Base-by-base conservation (phyloP, 2,113 vertebrate species). In the Proterorhinus semilunaris region DNA sequence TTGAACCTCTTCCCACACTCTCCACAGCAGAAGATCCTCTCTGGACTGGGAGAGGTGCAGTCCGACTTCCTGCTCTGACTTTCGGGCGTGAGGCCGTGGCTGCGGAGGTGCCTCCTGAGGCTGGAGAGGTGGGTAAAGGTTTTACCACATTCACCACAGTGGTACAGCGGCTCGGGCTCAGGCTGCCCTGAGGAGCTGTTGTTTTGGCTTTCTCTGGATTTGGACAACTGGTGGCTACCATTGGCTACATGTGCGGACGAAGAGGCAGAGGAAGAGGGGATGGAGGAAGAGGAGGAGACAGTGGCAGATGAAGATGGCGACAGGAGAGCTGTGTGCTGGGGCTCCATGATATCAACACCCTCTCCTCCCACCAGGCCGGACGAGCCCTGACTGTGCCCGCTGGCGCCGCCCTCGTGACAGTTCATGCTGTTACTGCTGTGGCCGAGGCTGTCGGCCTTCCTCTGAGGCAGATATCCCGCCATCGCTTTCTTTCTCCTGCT, bases 1-100 rank as follows among this genome's bases (percentile, higher is more conserved):
- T 97, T 96, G 63, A 98, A 98, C 0, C 92, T 92, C 74, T 98
- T 98, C 71, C 96, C 96, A 75, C 96, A 98, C 12, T 97, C 90
- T 0, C 94, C 89, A 44, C 96, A 98, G 69, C 90, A 92, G 76
- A 93, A 93, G 36, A 91, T 82, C 67, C 92, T 86, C 65, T 94
- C 92, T 0, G 92, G 92, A 82, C 93, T 93, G 4, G 92, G 88
- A 11, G 91, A 93, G 67, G 87, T 88, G 12, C 88, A 86, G 72
- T 88, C 87, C 0, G 85, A 77, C 82, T 90, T 91, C 45, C 88
- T 79, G 69, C 76, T 81, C 27, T 82, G 86, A 78, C 85, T 87
- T 16, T 89, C 89, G 3, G 88, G 85, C 0, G 89, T 82, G 78
- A 91, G 21, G 17, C 90, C 93, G 43, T 94, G 93, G 79, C 88